Base-by-base conservation (phyloP, 2,888 invertebrate species). In the Apocheima hispidaria region DNA sequence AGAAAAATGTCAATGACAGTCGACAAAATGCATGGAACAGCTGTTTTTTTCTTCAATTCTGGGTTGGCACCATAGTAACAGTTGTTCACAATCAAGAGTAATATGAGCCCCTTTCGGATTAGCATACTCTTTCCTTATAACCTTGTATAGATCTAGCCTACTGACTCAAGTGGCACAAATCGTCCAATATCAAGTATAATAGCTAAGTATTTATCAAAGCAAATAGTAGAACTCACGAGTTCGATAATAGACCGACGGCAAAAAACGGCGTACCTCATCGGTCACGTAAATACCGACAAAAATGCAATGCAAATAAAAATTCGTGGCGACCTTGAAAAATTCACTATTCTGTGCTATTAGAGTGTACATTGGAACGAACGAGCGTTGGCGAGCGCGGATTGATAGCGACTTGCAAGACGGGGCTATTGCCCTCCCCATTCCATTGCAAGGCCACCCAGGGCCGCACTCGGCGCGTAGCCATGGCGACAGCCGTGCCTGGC, bases 401-500 rank as follows among this genome's bases (percentile, higher is more conserved):
- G 87, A 88, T 89, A 89, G 85, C 83, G 80, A 82, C 78, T 76
- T 81, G 79, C 79, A 88, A 87, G 88, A 82, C 88, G 90, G 83
- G 93, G 92, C 84, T 90, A 92, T 88, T 92, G 93, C 91, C 92
- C 93, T 92, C 92, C 93, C 88, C 93, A 91, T 84, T 83, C 92
- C 90, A 91, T 83, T 93, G 93, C 92, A 93, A 92, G 93, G 93
- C 91, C 90, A 87, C 89, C 90, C 93, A 93, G 93, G 88, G 90
- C 89, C 90, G 92, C 78, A 93, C 83, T 89, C 79, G 83, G 79
- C 69, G 73, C 82, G 90, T 89, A 88, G 81, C 72, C 87, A 90
- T 92, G 89, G 83, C 83, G 82, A 91, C 89, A 55, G 74, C 82
- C 78, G 85, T 26, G 21, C 51, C 43, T 44, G 43, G 26, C 82